Base-by-base conservation (phyloP, 2,888 invertebrate genomes). In the Trachelus stipa region DNA sequence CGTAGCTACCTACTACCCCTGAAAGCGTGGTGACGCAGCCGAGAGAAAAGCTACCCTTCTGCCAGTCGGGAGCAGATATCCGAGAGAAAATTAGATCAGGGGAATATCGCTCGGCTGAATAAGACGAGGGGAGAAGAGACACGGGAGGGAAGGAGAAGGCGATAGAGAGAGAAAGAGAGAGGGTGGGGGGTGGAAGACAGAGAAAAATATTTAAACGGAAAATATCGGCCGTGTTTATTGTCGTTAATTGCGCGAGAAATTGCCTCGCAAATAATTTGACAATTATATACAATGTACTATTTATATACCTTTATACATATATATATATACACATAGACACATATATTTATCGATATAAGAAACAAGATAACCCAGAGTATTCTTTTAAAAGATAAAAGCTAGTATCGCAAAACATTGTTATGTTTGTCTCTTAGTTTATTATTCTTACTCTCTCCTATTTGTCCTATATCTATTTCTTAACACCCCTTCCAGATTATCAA, bases 1-100 rank as follows among this genome's bases (percentile, higher is more conserved):
- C 56, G 23, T 56, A 56, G 2, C 56, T 56, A 56, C 56, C 56
- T 23, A 56, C 23, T 71, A 31, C 71, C 31, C 71, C 34, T 34
- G 30, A 34, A 71, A 71, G 71, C 71, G 34, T 71, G 30, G 71
- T 34, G 34, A 71, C 34, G 71, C 71, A 30, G 31, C 30, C 71
- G 34, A 56, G 56, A 56, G 56, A 56, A 69, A 73, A 73, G 75
- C 33, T 40, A 34, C 74, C 40, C 76, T 69, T 33, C 73, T n/a
- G 68, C 77, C 23, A 56, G 56, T 23, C 68, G 69, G 37, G 75
- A 68, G 79, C 68, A 34, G 77, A 81, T 56, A 75, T 77, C 35
- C 74, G 69, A 71, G 80, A 77, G 79, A 82, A 83, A 83, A 83
- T 84, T 84, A 81, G 82, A 84, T 83, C 81, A 78, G 77, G 80